Percentiles rank a stretch among this genome's conserved stretches.
phyloP scores from a whole-genome alignment of 2,888 invertebrate genomes.

The Dolichomitus sp. region DNA sequence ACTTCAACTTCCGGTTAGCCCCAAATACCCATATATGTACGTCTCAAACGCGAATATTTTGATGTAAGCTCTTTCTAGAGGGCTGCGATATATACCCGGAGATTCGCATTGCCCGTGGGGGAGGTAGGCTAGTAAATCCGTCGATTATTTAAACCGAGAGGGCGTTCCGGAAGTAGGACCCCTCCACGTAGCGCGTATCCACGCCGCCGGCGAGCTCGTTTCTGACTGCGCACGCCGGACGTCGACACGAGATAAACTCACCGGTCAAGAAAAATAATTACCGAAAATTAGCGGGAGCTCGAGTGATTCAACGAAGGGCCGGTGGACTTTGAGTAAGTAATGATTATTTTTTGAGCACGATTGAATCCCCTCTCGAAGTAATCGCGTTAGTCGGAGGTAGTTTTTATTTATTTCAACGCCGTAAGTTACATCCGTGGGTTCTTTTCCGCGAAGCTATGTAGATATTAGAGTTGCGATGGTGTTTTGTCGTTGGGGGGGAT shows the following conservation, averaged over 20 bases:
- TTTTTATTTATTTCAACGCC: constrained; percentile 25
- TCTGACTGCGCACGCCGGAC: constrained; percentile 59
- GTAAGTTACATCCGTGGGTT: constrained; percentile 45
- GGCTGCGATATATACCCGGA: too few relatives aligned
- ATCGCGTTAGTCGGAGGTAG: constrained; percentile 24
- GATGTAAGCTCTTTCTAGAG: too few relatives aligned
- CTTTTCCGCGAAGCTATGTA: constrained; percentile 5
- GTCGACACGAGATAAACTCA: constrained; percentile 36
- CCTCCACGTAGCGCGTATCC: constrained; percentile 22
- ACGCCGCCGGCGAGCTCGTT: constrained; percentile 47
- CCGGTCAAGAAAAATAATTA: constrained; percentile 44
- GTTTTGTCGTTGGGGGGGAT: constrained; percentile 69
- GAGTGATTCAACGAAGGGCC: constrained; percentile 1
- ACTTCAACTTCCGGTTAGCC: too few relatives aligned
- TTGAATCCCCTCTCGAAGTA: background rate
- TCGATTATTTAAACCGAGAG: constrained; percentile 28
- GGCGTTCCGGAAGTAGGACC: constrained; percentile 49
- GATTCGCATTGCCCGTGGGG: too few relatives aligned
- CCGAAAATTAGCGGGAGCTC: constrained; percentile 10
- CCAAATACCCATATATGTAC: too few relatives aligned
- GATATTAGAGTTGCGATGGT: constrained; percentile 23
- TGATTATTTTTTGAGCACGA: constrained; percentile 37
- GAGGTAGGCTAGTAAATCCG: background rate
- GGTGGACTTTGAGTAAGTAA: constrained; percentile 45
- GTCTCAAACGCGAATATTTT: too few relatives aligned